Conservation (phyloP, 1,140 invertebrate species). For the Nasonia vitripennis region DNA sequence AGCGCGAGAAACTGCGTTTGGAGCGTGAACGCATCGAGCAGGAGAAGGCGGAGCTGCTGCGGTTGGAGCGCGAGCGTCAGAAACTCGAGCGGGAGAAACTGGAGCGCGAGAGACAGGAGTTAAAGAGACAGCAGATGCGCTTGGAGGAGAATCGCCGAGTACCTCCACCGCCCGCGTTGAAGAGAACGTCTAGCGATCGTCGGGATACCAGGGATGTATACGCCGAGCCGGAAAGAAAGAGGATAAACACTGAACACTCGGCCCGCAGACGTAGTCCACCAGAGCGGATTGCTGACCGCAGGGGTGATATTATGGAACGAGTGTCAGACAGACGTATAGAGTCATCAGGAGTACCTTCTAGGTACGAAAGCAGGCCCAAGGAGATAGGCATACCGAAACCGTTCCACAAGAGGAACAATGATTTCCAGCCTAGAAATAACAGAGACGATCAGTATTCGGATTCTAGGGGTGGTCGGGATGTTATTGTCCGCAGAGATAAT, state of each 20-base stretch:
- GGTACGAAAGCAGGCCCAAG: slow-evolving; percentile 70
- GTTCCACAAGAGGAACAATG: slow-evolving; percentile 67
- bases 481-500: slow-evolving; percentile 65
- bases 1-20: slow-evolving; percentile 84
- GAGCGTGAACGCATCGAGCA: slow-evolving; percentile 87
- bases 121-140: slow-evolving; percentile 84
- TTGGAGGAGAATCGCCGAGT: slow-evolving; percentile 70
- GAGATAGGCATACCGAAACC: slow-evolving; percentile 70
- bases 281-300: slow-evolving; percentile 65
- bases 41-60: slow-evolving; percentile 87
- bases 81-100: slow-evolving; percentile 88
- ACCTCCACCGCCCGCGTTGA: slow-evolving; percentile 69
- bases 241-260: slow-evolving; percentile 57
- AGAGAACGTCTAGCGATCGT: slow-evolving; percentile 68
- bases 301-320: slow-evolving; percentile 67
- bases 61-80: slow-evolving; percentile 87
- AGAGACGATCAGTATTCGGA: slow-evolving; percentile 70
- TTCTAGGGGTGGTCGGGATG: slow-evolving; percentile 66
- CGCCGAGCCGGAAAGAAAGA: slow-evolving; percentile 69
- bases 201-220: slow-evolving; percentile 69
- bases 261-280: slow-evolving; percentile 41
- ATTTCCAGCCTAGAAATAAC: slow-evolving; percentile 68
- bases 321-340: slow-evolving; percentile 70
- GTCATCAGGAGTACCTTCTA: slow-evolving; percentile 61
- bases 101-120: slow-evolving; percentile 87